A percentile compares a stretch with the other conserved stretches of the same genome.
phyloP scores from a whole-genome alignment of 2,888 invertebrate genomes.

The Gymnoscelis rufifasciata region DNA sequence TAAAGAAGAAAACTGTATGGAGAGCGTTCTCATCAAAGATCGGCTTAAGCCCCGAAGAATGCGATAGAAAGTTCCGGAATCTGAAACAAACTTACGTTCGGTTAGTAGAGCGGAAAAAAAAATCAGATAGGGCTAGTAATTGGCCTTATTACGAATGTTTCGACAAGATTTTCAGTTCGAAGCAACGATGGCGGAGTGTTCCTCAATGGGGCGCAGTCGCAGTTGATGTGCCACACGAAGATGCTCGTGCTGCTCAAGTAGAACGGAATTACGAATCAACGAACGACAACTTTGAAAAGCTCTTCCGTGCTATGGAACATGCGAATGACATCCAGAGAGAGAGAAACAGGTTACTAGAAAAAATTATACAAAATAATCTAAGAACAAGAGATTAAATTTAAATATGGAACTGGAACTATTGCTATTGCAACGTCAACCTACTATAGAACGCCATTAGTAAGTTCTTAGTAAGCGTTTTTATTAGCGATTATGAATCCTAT shows the following conservation, averaged over 20 bases:
- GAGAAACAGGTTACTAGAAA: slow-evolving; percentile 60
- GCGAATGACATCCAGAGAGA: slow-evolving; percentile 65
- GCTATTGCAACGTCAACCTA: too few species aligned
- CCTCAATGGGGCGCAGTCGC: slow-evolving; percentile 35
- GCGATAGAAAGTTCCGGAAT: slow-evolving; percentile 67
- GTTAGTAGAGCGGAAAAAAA: slow-evolving; percentile 49
- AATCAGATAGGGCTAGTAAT: slow-evolving; percentile 50
- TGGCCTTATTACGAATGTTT: slow-evolving; percentile 68
- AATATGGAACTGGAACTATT: too few species aligned
- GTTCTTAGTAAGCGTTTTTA: too few species aligned
- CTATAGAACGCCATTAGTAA: too few species aligned
- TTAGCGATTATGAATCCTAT: too few species aligned
- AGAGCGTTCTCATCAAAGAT: slow-evolving; percentile 49
- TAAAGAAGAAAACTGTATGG: slow-evolving; percentile 63
- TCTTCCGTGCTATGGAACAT: slow-evolving; percentile 56
- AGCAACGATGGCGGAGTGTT: slow-evolving; percentile 1
- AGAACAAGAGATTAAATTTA: background rate
- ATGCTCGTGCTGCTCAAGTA: too few species aligned
- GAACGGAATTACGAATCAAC: background rate
- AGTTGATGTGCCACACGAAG: slow-evolving; percentile 34
- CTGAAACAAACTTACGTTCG: slow-evolving; percentile 67
- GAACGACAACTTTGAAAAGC: slow-evolving; percentile 51
- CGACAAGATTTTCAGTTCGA: slow-evolving; percentile 57
- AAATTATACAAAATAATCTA: slow-evolving; percentile 45
- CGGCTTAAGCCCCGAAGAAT: slow-evolving; percentile 57